A percentile compares a stretch with the other conserved stretches of the same genome.
Evolutionary conservation across 2,797 vertebrate genomes (phyloP).

Genomic region (Rachycentron canadum): DNA sequence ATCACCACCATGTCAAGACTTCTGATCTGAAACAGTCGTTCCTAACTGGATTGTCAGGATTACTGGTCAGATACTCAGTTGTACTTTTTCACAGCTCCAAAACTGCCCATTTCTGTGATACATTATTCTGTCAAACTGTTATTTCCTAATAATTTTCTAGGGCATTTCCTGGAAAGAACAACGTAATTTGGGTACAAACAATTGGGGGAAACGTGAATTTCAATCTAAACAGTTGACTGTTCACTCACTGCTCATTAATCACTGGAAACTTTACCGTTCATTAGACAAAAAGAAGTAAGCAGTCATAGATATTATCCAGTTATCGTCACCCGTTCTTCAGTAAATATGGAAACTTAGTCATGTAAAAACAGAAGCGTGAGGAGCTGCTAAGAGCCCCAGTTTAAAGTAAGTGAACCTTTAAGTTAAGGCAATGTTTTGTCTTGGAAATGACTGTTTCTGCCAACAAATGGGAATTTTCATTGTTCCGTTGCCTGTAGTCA

Average conservation of each 20-base stretch:
- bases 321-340: not conserved
- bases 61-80: not conserved
- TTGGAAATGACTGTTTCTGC: not conserved
- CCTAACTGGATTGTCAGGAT: not conserved
- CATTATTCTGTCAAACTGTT: not conserved
- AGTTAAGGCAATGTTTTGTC: not conserved
- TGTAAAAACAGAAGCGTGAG: not conserved
- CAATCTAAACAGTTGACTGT: not conserved
- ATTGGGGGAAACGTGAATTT: not conserved
- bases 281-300: not conserved
- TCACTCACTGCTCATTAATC: not conserved
- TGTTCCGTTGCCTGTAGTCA: not conserved
- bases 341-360: not conserved
- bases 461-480: not conserved
- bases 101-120: not conserved
- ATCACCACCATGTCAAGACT: constrained; percentile 18
- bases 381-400: not conserved
- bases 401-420: not conserved
- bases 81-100: not conserved
- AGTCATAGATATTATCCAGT: not conserved
- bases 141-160: not conserved
- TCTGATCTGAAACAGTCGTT: not conserved
- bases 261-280: not conserved
- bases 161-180: not conserved
- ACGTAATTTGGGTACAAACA: not conserved